phyloP scores from a whole-genome alignment of 2,888 invertebrate genomes.

The Conchocele bisecta region DNA sequence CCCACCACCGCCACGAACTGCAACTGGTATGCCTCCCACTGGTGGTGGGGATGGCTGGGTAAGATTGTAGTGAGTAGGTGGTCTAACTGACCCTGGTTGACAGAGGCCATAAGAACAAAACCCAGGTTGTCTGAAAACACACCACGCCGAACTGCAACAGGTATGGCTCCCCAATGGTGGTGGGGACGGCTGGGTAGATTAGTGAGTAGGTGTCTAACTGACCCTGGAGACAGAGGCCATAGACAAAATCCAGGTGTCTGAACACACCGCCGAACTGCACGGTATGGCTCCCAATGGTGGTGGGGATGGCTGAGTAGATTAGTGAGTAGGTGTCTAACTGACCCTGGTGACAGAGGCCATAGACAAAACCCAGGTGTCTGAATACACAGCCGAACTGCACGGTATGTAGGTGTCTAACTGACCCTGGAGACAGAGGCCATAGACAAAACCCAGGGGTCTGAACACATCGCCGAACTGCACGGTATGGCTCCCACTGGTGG shows the following conservation, averaged over 20 bases:
- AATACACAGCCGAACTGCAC: slow-evolving; percentile 89
- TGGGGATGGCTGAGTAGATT: too few relatives aligned
- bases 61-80: too few relatives aligned
- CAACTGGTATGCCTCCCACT: slow-evolving; percentile 85
- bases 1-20: slow-evolving; percentile 89
- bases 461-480: slow-evolving; percentile 89
- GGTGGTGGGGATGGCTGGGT: too few relatives aligned
- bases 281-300: too few relatives aligned
- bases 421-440: slow-evolving; percentile 92
- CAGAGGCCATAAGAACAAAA: slow-evolving; percentile 91
- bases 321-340: too few relatives aligned
- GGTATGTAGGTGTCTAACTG: slow-evolving; percentile 86
- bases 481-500: too few relatives aligned
- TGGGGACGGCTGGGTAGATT: too few relatives aligned
- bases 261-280: slow-evolving; percentile 89
- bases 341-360: slow-evolving; percentile 92
- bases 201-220: too few relatives aligned
- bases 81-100: slow-evolving; percentile 91
- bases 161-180: slow-evolving; percentile 75
- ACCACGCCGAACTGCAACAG: slow-evolving; percentile 89
- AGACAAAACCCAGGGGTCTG: slow-evolving; percentile 89
- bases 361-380: slow-evolving; percentile 89
- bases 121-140: slow-evolving; percentile 90
- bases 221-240: slow-evolving; percentile 92
- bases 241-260: slow-evolving; percentile 89